Evolutionary conservation across 1,140 invertebrate species (phyloP).

Genomic region (Drosophila tropicalis): DNA sequence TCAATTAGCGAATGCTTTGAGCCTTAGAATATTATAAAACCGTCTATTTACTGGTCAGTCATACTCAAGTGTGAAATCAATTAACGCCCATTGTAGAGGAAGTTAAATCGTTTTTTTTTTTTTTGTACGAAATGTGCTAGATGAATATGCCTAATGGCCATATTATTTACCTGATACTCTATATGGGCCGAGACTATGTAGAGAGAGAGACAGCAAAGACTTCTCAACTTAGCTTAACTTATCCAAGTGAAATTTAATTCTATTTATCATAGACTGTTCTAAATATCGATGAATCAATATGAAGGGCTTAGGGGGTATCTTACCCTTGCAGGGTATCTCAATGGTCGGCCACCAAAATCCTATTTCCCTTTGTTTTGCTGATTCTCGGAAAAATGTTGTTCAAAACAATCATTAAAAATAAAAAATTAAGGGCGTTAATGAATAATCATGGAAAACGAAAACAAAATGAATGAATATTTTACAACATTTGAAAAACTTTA

Average conservation of each 20-base stretch:
- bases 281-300: too few relatives aligned
- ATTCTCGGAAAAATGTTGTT: background rate
- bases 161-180: background rate
- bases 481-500: background rate
- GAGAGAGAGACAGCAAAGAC: background rate
- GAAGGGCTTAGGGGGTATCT: too few relatives aligned
- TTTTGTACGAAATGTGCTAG: background rate
- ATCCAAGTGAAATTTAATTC: background rate
- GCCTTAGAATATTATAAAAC: slow-evolving; percentile 9
- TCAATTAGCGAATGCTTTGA: background rate
- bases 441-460: background rate
- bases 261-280: too few relatives aligned
- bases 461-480: background rate
- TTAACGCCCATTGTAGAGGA: slow-evolving; percentile 4
- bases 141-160: background rate
- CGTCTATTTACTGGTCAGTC: slow-evolving; percentile 2
- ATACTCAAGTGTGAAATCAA: slow-evolving; percentile 11
- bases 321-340: background rate
- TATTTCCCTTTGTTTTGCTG: background rate
- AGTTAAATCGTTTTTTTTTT: background rate
- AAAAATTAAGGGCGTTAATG: slow-evolving; percentile 3
- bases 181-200: too few relatives aligned
- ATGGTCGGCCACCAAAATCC: background rate
- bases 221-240: background rate
- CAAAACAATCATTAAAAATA: background rate